phyloP scores from a whole-genome alignment of 2,797 vertebrate species.

The Chrosomus eos region DNA sequence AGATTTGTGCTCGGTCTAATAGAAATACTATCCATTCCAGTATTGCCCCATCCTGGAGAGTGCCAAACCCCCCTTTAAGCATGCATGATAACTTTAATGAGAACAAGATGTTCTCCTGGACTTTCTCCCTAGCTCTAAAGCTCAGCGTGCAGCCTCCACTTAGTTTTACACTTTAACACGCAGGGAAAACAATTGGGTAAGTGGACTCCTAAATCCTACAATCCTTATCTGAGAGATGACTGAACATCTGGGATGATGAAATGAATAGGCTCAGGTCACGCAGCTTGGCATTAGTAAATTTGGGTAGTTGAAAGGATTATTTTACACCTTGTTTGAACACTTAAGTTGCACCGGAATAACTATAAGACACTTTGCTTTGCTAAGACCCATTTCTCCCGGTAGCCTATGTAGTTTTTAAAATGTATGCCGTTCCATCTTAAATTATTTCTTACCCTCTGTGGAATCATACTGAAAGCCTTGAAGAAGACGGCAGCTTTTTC shows the following conservation, averaged over 20 bases:
- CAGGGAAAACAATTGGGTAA: slow-evolving; percentile 23
- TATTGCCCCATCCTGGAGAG: neutral
- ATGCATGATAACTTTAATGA: slow-evolving; percentile 23
- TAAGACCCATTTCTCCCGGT: neutral
- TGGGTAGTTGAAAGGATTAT: neutral
- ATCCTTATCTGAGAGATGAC: neutral
- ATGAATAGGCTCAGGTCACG: slow-evolving; percentile 17
- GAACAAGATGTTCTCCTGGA: slow-evolving; percentile 32
- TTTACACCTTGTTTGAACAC: neutral
- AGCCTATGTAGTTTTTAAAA: neutral
- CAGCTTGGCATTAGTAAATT: neutral
- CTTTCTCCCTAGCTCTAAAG: neutral
- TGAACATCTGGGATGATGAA: neutral
- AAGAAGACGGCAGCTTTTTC: slow-evolving; percentile 82
- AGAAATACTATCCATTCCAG: slow-evolving; percentile 13
- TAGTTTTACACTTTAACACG: slow-evolving; percentile 12
- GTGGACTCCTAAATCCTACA: neutral
- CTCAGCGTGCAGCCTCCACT: slow-evolving; percentile 7
- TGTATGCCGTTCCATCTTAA: neutral
- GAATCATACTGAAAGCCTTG: slow-evolving; percentile 85
- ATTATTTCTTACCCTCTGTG: slow-evolving; percentile 83
- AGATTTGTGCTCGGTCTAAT: neutral
- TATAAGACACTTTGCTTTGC: neutral
- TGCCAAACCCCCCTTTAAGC: neutral
- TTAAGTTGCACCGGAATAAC: neutral